Conservation (phyloP, 2,888 invertebrate genomes). For the Thymelicus lineola region DNA sequence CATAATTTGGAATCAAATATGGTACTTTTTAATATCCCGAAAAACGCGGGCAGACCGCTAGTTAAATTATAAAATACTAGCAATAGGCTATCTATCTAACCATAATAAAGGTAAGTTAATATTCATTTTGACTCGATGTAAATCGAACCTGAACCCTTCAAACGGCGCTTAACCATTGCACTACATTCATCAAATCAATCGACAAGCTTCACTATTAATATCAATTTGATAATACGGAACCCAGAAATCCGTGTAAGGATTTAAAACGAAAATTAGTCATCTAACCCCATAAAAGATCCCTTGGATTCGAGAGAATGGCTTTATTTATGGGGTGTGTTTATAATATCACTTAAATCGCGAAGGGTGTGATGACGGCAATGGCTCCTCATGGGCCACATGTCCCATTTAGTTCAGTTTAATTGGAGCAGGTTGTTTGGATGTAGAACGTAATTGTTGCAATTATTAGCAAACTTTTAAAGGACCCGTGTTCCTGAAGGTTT, state of each 20-base stretch:
- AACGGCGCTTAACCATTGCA: too few species aligned
- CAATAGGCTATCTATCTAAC: too few species aligned
- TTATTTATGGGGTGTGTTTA: conserved; percentile 32
- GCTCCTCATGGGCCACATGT: conserved; percentile 20
- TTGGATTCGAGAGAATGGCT: conserved; percentile 9
- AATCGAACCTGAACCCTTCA: too few species aligned
- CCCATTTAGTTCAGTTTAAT: neutral
- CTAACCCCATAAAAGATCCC: conserved; percentile 1
- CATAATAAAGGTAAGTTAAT: too few species aligned
- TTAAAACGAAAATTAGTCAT: conserved; percentile 10
- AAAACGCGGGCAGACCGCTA: too few species aligned
- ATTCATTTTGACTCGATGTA: too few species aligned
- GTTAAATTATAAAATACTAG: too few species aligned
- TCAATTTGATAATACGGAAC: conserved; percentile 19
- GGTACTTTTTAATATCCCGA: too few species aligned
- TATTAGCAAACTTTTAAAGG: neutral
- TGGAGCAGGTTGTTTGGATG: conserved; percentile 12
- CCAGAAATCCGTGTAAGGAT: neutral
- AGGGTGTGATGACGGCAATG: conserved; percentile 13
- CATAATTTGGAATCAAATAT: too few species aligned
- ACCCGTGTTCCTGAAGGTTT: too few species aligned
- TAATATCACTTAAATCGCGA: conserved; percentile 19
- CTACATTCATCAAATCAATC: too few species aligned
- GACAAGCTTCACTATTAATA: too few species aligned
- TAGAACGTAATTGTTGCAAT: conserved; percentile 1